These are phyloP conservation scores for Notoglanidium macrostoma DNA, from an alignment of 2,797 vertebrate genomes.

Conservation along the genomic window DNA sequence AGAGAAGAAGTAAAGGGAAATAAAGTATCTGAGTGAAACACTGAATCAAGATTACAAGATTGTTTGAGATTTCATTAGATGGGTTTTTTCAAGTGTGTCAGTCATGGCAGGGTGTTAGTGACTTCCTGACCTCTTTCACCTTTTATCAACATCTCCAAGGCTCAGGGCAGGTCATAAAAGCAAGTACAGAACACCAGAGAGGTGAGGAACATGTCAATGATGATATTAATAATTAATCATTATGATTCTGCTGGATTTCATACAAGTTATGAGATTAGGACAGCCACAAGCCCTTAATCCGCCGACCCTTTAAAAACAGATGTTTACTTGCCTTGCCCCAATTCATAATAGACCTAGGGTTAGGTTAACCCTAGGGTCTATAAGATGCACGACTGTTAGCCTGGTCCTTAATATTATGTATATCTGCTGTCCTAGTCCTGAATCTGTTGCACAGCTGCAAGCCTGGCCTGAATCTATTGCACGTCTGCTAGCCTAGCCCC, in stretches of 20 bases:
- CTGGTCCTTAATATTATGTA: no score
- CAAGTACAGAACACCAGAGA: background rate
- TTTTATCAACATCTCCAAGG: constrained; percentile 1
- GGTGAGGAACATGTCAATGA: background rate
- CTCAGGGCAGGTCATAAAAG: background rate
- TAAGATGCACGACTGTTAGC: background rate
- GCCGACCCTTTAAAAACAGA: background rate
- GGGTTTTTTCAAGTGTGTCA: constrained; percentile 17
- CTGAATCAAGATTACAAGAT: constrained; percentile 27
- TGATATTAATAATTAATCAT: background rate
- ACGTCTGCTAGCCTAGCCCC: no score
- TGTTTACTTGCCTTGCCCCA: background rate
- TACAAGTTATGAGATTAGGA: background rate
- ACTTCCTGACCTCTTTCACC: constrained; percentile 4
- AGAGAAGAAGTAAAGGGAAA: background rate
- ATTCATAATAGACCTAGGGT: background rate
- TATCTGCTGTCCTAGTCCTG: no score
- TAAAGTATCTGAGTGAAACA: constrained; percentile 20
- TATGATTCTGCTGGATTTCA: background rate
- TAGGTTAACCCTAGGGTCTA: background rate
- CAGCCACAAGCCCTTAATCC: no score
- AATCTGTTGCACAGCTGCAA: no score
- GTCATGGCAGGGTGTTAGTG: background rate
- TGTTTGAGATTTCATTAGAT: constrained; percentile 4
- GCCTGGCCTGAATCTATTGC: no score